These are phyloP conservation scores for Aphis gossypii DNA, from an alignment of 1,140 invertebrate species.

Conservation along the genomic window DNA sequence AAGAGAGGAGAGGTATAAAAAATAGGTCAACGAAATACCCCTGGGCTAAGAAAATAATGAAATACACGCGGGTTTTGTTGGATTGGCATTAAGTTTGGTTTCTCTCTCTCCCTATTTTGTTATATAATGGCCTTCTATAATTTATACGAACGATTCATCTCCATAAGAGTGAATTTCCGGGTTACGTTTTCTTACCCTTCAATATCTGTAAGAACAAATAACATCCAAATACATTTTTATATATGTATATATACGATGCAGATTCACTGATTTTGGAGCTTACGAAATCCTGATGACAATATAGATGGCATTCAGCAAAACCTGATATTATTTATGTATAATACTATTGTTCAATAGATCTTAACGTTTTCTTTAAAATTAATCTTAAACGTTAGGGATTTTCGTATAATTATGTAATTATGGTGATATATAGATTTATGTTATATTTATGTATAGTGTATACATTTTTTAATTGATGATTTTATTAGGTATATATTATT, in stretches of 20 bases:
- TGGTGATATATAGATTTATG: not conserved
- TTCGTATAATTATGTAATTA: not conserved
- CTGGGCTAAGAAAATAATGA: constrained; percentile 15
- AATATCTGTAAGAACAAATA: constrained; percentile 33
- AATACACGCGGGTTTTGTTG: constrained; percentile 2
- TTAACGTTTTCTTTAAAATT: not conserved
- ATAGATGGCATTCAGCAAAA: not conserved
- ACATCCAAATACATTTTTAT: constrained; percentile 5
- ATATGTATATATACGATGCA: not conserved
- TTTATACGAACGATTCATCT: constrained; percentile 44
- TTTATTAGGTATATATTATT: no score
- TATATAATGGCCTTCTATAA: constrained; percentile 10
- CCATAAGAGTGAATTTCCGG: not conserved
- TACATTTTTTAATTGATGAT: not conserved
- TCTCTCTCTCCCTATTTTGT: not conserved
- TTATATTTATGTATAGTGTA: not conserved
- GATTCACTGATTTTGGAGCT: not conserved
- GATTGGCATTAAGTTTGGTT: not conserved
- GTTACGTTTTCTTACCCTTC: constrained; percentile 11
- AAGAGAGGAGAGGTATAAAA: not conserved
- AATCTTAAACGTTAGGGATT: not conserved
- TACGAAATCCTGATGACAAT: not conserved
- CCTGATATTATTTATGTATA: not conserved
- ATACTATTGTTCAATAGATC: not conserved
- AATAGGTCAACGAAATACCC: not conserved